phyloP scores from a whole-genome alignment of 2,113 vertebrate genomes.

The Polypterus bichir region DNA sequence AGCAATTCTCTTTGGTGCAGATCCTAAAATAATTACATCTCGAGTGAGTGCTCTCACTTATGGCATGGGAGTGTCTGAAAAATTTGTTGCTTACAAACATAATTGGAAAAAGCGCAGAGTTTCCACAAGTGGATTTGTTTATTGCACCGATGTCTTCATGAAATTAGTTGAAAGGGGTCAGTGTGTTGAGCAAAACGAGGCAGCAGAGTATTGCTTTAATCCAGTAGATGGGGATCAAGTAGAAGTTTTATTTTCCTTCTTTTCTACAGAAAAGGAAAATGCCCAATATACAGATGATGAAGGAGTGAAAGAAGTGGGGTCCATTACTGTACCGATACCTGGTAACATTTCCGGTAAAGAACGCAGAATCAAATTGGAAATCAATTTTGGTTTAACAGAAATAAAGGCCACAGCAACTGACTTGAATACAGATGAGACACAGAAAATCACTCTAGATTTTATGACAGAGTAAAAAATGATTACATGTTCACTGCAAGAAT shows the following conservation, averaged over 20 bases:
- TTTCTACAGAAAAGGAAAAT: constrained; percentile 10
- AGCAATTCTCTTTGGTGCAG: constrained; percentile 8
- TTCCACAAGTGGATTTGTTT: neutral
- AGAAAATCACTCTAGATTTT: neutral
- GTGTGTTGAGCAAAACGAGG: constrained; percentile 16
- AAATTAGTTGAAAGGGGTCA: constrained; percentile 11
- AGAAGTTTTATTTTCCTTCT: neutral
- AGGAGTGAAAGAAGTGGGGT: constrained; percentile 6
- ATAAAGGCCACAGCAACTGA: constrained; percentile 21
- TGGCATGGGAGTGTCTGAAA: fast-evolving
- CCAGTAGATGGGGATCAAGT: neutral
- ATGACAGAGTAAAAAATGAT: too few species aligned
- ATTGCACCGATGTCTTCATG: constrained; percentile 8
- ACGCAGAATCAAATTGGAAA: constrained; percentile 6
- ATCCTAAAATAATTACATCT: neutral
- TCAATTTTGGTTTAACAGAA: constrained; percentile 22
- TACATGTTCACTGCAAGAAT: too few species aligned
- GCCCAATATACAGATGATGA: constrained; percentile 16
- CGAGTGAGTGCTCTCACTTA: constrained; percentile 19
- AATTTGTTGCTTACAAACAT: constrained; percentile 11
- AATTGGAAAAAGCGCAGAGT: neutral
- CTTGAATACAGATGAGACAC: neutral
- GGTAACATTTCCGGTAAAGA: neutral
- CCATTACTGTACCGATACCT: constrained; percentile 6
- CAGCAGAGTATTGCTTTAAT: neutral